These are phyloP conservation scores for Papilio dardanus DNA, from an alignment of 1,140 invertebrate species.

Conservation along the genomic window DNA sequence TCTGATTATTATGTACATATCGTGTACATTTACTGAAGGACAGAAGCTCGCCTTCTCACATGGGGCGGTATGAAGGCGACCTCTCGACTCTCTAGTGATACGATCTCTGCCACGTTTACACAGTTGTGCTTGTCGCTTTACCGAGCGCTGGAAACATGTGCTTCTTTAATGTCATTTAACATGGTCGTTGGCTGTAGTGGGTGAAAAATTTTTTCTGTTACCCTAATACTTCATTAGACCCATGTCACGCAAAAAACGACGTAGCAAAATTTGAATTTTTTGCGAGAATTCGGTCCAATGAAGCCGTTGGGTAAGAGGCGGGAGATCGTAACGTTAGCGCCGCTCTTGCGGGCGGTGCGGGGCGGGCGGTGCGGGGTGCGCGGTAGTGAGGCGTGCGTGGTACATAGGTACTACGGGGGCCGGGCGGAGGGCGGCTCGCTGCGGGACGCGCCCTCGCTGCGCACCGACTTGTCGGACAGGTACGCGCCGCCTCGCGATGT, in stretches of 20 bases:
- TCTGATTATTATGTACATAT: no score
- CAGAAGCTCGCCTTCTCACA: no score
- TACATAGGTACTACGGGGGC: constrained; percentile 61
- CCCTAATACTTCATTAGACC: no score
- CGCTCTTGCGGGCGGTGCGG: not conserved
- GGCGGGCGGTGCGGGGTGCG: not conserved
- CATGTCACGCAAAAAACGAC: no score
- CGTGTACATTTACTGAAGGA: no score
- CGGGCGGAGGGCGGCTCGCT: constrained; percentile 51
- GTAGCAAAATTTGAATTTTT: no score
- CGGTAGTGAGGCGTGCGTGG: constrained; percentile 25
- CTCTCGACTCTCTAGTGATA: no score
- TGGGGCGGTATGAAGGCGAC: no score
- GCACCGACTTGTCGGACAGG: constrained; percentile 78
- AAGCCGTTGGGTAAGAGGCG: not conserved
- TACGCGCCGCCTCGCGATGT: constrained; percentile 39
- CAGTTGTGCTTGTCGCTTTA: no score
- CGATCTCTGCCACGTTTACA: no score
- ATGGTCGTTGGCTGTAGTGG: not conserved
- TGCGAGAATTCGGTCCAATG: no score
- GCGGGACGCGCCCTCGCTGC: constrained; percentile 62
- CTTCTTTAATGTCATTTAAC: not conserved
- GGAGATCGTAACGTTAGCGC: not conserved
- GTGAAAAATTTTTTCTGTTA: no score
- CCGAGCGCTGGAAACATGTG: not conserved